Percentiles rank a stretch among this genome's conserved stretches.
These are phyloP conservation scores for Psephotus haematonotus DNA, from an alignment of 2,113 vertebrate species.

Conservation along the genomic window DNA sequence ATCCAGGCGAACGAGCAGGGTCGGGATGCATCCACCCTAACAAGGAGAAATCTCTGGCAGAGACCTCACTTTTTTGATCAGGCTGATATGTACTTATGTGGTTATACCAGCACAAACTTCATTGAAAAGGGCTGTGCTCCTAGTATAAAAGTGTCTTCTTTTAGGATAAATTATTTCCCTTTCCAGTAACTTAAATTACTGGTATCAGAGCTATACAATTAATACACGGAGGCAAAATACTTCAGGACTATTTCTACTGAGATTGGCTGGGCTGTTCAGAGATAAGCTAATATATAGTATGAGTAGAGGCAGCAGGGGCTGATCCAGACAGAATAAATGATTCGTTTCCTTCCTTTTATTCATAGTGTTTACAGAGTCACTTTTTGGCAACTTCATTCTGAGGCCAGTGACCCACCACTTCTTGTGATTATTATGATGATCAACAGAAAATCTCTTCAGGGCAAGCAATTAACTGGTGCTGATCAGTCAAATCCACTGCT, in stretches of 20 bases:
- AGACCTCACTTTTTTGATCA: neutral
- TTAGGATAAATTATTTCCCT: neutral
- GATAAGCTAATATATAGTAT: neutral
- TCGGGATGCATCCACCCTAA: neutral
- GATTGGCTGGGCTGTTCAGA: neutral
- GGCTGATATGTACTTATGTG: neutral
- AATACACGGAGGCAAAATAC: neutral
- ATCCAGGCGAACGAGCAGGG: neutral
- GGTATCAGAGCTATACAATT: neutral
- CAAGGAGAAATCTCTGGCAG: neutral
- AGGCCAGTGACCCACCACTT: conserved; percentile 34
- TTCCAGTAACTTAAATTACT: neutral
- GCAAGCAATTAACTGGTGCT: neutral
- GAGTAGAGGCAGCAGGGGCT: neutral
- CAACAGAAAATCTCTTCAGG: conserved; percentile 28
- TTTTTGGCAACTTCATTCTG: conserved; percentile 48
- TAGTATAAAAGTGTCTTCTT: neutral
- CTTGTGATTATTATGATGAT: conserved; percentile 45
- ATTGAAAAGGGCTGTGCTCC: neutral
- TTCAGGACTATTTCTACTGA: neutral
- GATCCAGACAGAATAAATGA: conserved; percentile 5
- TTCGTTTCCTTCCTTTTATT: conserved; percentile 36
- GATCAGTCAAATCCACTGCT: neutral
- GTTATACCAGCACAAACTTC: neutral
- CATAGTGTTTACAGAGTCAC: conserved; percentile 41